Evolutionary conservation across 1,140 invertebrate species (phyloP), one percentile per base, ranked within the genome.

Genomic region (Limonius californicus): DNA sequence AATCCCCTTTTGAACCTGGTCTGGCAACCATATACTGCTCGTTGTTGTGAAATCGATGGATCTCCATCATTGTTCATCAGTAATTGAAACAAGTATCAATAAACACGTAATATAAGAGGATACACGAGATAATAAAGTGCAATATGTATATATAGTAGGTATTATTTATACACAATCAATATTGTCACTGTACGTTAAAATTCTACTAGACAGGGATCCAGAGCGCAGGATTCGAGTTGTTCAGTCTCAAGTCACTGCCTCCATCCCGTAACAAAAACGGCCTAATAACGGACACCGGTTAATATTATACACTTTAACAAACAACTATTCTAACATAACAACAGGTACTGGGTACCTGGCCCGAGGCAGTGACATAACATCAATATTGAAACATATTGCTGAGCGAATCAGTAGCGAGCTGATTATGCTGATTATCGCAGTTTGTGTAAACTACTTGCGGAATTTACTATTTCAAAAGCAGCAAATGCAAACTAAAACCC

Each of bases 301-400:
- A 50, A 50, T 50, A 45, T 45, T 45, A 50, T 50, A 50, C 45
- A 50, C 16, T 50, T 50, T 50, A 50, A 50, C 45, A 50, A 50
- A 50, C 45, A 50, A 50, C 45, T 50, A 50, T 21, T 21, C 45
- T 50, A 50, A 50, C 45, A 50, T 50, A 50, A 50, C 45, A 50
- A 50, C 16, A 50, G 45, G 45, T 50, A 50, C n/a, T 14, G 16
- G 14, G 16, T 50, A 50, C 45, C 45, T 50, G 45, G 45, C 45
- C 45, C 8, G 45, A 50, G 45, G 45, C 45, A 50, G 45, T 50
- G 45, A 50, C 45, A 50, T 50, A 50, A 50, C 45, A 50, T 50
- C 45, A 18, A 50, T 50, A 9, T 18, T 19, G 45, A 50, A 39
- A 39, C n/a, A 50, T 50, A 50, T 50, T 50, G 45, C 45, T 50